A percentile compares a stretch with the other conserved stretches of the same genome.
These are phyloP conservation scores for Pissodes strobi DNA, from an alignment of 1,140 invertebrate species.

Conservation along the genomic window DNA sequence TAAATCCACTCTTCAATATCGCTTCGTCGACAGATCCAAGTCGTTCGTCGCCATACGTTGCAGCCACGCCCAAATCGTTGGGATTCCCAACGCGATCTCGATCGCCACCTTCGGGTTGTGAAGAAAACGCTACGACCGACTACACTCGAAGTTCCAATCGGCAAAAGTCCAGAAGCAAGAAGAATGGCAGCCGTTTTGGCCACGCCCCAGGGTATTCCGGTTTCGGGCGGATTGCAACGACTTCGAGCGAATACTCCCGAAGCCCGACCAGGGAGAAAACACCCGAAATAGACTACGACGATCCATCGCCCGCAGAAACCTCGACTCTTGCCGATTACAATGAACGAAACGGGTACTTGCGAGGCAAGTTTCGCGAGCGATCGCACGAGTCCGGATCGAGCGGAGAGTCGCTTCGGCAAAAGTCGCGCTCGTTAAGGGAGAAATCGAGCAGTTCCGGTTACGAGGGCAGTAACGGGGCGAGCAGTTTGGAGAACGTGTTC, in stretches of 20 bases:
- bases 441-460: conserved; percentile 53
- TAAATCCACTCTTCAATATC: conserved; percentile 42
- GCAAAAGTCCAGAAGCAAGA: neutral
- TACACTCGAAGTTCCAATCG: neutral
- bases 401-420: neutral
- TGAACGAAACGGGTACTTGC: neutral
- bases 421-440: conserved; percentile 22
- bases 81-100: neutral
- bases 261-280: conserved; percentile 32
- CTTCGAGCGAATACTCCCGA: conserved; percentile 3
- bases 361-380: neutral
- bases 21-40: neutral
- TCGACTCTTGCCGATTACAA: conserved; percentile 9
- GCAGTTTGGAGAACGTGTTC: conserved; percentile 40
- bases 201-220: neutral
- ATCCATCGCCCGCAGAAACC: no score
- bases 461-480: conserved; percentile 45
- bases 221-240: neutral
- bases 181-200: neutral
- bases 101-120: conserved; percentile 2
- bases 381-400: neutral
- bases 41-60: neutral
- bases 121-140: no score
- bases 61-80: neutral
- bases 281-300: conserved; percentile 33